Base-by-base conservation (phyloP, 2,888 invertebrate species). In the Cacoxenus indagator region DNA sequence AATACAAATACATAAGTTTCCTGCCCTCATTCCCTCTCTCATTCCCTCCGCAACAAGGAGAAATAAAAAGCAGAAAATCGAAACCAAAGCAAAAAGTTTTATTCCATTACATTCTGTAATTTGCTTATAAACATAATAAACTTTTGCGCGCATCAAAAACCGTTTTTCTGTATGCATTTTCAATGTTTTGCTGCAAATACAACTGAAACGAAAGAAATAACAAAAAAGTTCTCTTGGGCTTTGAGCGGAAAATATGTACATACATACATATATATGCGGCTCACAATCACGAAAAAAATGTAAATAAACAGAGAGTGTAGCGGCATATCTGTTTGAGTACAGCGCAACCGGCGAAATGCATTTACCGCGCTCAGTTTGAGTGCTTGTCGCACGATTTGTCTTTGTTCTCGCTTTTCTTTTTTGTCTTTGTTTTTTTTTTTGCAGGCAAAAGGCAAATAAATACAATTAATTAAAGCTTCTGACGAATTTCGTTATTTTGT, bases 181-280 rank as follows among this genome's bases (percentile, higher is more conserved):
- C 31, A 31, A 31, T n/a, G n/a, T n/a, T n/a, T n/a, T n/a, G n/a
- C n/a, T n/a, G 9, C 31, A 31, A 31, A 31, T 31, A 54, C 43
- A 43, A 27, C 46, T 31, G 26, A 46, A 66, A 8, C 67, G 62
- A 29, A 62, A 67, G 11, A 22, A 67, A 9, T 65, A 67, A 61
- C 67, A 57, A 59, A 29, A 61, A 31, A 11, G n/a, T n/a, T n/a
- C n/a, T n/a, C n/a, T n/a, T n/a, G n/a, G n/a, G n/a, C n/a, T n/a
- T n/a, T 29, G 43, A 45, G 64, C 24, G 37, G 43, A n/a, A n/a
- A n/a, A n/a, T n/a, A n/a, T n/a, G n/a, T n/a, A n/a, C n/a, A n/a
- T n/a, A n/a, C n/a, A n/a, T n/a, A n/a, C n/a, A n/a, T n/a, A 54
- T 4, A 14, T 5, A 24, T 14, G 46, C 19, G 11, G 5, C 22